Evolutionary conservation across 2,888 invertebrate genomes (phyloP).

Genomic region (Cyclophora albipunctata): DNA sequence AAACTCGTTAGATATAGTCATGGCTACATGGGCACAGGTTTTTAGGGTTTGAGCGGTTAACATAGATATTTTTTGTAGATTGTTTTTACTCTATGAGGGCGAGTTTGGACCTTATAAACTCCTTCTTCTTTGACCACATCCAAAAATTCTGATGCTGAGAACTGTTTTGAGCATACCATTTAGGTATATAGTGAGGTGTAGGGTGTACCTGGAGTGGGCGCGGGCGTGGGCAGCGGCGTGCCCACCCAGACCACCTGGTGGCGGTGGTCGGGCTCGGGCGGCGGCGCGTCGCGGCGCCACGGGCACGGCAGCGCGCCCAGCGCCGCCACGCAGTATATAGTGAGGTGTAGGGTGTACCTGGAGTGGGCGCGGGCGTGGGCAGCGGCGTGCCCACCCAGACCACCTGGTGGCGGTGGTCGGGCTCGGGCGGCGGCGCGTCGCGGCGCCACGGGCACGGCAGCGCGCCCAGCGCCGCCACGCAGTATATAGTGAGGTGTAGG

Average conservation of each 20-base stretch:
- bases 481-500: too few species aligned
- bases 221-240: conserved; percentile 91
- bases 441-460: conserved; percentile 94
- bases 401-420: conserved; percentile 93
- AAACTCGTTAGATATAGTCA: not conserved
- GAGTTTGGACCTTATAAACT: too few species aligned
- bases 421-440: conserved; percentile 85
- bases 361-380: conserved; percentile 87
- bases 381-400: conserved; percentile 97
- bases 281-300: conserved; percentile 92
- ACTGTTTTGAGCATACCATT: too few species aligned
- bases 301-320: conserved; percentile 90
- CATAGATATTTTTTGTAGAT: not conserved
- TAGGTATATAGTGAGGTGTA: too few species aligned
- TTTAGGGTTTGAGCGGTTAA: too few species aligned
- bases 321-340: not conserved
- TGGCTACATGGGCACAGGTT: not conserved
- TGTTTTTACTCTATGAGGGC: not conserved
- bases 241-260: conserved; percentile 99
- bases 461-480: conserved; percentile 74
- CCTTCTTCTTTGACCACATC: too few species aligned
- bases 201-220: conserved; percentile 79
- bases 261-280: conserved; percentile 84
- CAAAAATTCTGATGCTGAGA: too few species aligned
- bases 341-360: conserved; percentile 54